Conservation (phyloP, 2,888 invertebrate genomes). For the Ferrisia virgata region DNA sequence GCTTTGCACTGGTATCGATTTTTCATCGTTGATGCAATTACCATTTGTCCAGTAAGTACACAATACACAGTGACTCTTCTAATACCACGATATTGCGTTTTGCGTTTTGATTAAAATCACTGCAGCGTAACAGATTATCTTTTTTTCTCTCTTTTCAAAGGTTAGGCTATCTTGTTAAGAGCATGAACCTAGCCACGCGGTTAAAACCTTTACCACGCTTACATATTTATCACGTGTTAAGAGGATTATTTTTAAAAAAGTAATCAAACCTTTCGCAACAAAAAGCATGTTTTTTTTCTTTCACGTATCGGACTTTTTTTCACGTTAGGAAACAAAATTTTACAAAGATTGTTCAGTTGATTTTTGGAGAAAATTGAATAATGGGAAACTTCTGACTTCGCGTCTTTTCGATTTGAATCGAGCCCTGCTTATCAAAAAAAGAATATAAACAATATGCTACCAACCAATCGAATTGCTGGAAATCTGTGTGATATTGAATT, state of each 20-base stretch:
- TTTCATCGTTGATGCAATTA: constrained; percentile 6
- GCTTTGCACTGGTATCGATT: neutral
- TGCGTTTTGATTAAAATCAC: neutral
- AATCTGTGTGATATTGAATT: too few species aligned
- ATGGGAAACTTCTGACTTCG: too few species aligned
- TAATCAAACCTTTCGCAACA: neutral
- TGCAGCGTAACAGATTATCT: neutral
- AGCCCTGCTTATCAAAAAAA: too few species aligned
- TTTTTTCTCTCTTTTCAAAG: neutral
- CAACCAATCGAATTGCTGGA: too few species aligned
- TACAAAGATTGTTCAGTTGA: too few species aligned
- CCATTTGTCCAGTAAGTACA: neutral
- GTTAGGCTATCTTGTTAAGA: neutral
- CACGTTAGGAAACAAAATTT: neutral
- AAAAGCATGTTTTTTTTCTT: neutral
- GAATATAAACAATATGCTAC: too few species aligned
- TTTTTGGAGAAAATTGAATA: too few species aligned
- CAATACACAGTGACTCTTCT: neutral
- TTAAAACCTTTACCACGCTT: neutral
- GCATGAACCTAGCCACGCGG: neutral
- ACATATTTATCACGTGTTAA: neutral
- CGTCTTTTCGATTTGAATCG: too few species aligned
- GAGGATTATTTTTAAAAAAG: neutral
- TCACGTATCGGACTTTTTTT: neutral
- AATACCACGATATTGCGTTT: neutral